Conservation (phyloP, 2,888 invertebrate species). For the Himalopsyche japonica region DNA sequence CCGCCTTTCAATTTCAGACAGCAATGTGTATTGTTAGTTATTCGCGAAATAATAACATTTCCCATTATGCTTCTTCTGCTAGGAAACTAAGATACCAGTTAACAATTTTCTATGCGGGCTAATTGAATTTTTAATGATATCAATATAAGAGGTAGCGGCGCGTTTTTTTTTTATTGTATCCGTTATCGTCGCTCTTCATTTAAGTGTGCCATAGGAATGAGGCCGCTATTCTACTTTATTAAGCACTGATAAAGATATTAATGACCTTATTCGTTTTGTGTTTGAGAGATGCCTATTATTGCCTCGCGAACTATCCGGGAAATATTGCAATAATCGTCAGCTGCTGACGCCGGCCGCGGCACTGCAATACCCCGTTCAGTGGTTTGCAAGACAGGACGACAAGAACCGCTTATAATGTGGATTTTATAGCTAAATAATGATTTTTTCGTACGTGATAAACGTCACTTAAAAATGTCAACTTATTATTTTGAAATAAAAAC, state of each 20-base stretch:
- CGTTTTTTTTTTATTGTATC: neutral
- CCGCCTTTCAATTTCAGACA: too few relatives aligned
- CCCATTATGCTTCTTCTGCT: too few relatives aligned
- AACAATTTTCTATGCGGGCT: neutral
- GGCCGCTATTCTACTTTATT: neutral
- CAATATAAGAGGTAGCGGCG: neutral
- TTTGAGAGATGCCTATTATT: neutral
- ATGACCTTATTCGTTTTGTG: conserved; percentile 9
- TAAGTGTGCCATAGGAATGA: neutral
- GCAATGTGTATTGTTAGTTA: too few relatives aligned
- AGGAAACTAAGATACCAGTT: neutral
- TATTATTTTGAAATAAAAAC: too few relatives aligned
- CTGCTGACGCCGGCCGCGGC: neutral
- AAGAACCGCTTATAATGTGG: too few relatives aligned
- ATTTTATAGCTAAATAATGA: too few relatives aligned
- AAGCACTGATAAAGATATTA: conserved; percentile 2
- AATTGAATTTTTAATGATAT: neutral
- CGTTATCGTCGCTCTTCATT: neutral
- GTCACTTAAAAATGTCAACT: too few relatives aligned
- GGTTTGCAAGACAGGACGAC: neutral
- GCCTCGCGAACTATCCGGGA: conserved; percentile 18
- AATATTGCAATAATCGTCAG: conserved; percentile 21
- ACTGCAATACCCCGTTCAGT: neutral
- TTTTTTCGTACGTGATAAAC: too few relatives aligned
- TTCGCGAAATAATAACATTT: too few relatives aligned